These are phyloP conservation scores for Teleiodes luculella DNA, from an alignment of 2,888 invertebrate genomes.

Conservation along the genomic window DNA sequence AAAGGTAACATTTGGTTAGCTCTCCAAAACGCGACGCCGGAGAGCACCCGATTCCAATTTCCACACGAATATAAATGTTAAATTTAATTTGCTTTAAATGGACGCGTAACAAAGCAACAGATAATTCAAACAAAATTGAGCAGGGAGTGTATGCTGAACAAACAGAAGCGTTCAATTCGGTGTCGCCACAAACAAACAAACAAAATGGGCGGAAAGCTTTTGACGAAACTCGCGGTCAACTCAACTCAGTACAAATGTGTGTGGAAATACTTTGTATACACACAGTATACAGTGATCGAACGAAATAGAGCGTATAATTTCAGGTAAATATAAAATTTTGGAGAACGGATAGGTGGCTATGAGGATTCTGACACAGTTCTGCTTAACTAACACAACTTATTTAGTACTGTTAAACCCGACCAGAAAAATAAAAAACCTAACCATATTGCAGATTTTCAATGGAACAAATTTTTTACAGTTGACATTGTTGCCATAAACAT, in stretches of 20 bases:
- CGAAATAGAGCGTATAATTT: no score
- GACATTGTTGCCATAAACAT: no score
- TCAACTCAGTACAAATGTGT: not conserved
- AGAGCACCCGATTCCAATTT: not conserved
- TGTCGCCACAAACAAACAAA: not conserved
- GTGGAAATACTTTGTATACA: no score
- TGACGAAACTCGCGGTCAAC: not conserved
- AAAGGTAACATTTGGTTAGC: slow-evolving; percentile 2
- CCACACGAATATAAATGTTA: not conserved
- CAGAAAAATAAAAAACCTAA: no score
- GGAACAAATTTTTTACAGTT: no score
- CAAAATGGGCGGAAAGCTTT: not conserved
- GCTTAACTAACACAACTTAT: no score
- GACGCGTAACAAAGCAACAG: slow-evolving; percentile 4
- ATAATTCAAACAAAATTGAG: slow-evolving; percentile 12
- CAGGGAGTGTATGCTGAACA: not conserved
- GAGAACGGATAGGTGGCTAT: no score
- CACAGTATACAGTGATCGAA: no score
- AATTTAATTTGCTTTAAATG: not conserved
- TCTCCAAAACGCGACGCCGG: not conserved
- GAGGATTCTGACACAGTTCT: no score
- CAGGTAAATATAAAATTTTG: no score
- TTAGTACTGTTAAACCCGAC: no score
- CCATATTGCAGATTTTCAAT: no score
- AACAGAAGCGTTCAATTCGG: not conserved